A percentile compares a stretch with the other conserved stretches of the same genome.
Evolutionary conservation across 2,113 vertebrate genomes (phyloP).

Genomic region (Tragelaphus strepsiceros): DNA sequence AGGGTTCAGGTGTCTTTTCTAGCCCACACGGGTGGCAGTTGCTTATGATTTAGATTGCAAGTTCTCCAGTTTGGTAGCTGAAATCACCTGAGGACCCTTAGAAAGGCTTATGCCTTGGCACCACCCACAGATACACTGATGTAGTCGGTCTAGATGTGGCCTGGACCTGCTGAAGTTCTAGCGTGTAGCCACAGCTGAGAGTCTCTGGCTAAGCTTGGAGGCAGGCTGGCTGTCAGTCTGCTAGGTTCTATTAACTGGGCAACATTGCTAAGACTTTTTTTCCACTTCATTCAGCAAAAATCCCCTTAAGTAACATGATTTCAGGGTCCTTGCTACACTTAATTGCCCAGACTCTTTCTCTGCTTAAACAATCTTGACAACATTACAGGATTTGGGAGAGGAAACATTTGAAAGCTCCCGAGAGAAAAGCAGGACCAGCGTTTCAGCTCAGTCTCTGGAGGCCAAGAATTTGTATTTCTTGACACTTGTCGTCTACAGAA

Average conservation of each 20-base stretch:
- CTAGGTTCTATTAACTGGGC: neutral
- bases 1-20: neutral
- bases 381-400: neutral
- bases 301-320: neutral
- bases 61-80: neutral
- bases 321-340: neutral
- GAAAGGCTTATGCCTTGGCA: neutral
- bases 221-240: neutral
- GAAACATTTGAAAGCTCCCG: neutral
- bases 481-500: neutral
- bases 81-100: neutral
- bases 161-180: neutral
- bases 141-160: neutral
- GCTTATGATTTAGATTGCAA: neutral
- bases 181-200: neutral
- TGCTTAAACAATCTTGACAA: neutral
- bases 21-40: neutral
- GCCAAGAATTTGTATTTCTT: neutral
- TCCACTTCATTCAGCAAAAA: constrained; percentile 1
- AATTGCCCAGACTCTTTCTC: neutral
- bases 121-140: neutral
- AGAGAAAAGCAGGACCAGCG: neutral
- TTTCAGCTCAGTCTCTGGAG: neutral
- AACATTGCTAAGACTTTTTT: neutral
- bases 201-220: neutral